These are phyloP conservation scores for Melanotus villosus DNA, from an alignment of 2,888 invertebrate genomes.

Conservation along the genomic window DNA sequence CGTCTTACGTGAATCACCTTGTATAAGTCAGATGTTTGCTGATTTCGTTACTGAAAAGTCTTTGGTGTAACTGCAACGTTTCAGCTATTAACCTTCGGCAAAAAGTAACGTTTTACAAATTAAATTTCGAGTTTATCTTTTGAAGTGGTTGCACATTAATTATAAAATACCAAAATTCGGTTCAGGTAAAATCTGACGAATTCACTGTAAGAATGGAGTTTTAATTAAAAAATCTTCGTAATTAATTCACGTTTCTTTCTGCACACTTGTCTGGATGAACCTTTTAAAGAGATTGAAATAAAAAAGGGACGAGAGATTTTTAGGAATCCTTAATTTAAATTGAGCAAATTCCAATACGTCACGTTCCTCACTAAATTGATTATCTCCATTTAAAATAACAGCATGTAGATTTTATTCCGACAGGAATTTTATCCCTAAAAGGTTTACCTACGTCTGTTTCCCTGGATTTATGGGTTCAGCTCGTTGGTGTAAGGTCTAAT, in stretches of 20 bases:
- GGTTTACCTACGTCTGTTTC: conserved; percentile 36
- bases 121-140: too few relatives aligned
- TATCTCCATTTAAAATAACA: conserved; percentile 44
- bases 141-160: too few relatives aligned
- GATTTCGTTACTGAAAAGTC: too few relatives aligned
- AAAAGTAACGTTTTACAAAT: too few relatives aligned
- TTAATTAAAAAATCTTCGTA: conserved; percentile 9
- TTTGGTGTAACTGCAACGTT: too few relatives aligned
- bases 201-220: too few relatives aligned
- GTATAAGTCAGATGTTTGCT: too few relatives aligned
- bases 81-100: too few relatives aligned
- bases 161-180: too few relatives aligned
- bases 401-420: conserved; percentile 46
- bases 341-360: conserved; percentile 43
- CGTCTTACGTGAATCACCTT: too few relatives aligned
- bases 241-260: neutral
- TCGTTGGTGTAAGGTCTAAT: conserved; percentile 19
- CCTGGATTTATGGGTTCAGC: conserved; percentile 27
- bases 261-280: neutral
- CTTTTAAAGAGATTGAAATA: conserved; percentile 14
- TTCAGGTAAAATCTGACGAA: too few relatives aligned
- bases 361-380: conserved; percentile 47
- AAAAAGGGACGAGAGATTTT: conserved; percentile 26
- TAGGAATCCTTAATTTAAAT: conserved; percentile 43
- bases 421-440: conserved; percentile 41